Percentiles rank a stretch among this genome's conserved stretches.
Conservation (phyloP, 1,140 invertebrate species). For the Lamellibrachia luymesi region DNA sequence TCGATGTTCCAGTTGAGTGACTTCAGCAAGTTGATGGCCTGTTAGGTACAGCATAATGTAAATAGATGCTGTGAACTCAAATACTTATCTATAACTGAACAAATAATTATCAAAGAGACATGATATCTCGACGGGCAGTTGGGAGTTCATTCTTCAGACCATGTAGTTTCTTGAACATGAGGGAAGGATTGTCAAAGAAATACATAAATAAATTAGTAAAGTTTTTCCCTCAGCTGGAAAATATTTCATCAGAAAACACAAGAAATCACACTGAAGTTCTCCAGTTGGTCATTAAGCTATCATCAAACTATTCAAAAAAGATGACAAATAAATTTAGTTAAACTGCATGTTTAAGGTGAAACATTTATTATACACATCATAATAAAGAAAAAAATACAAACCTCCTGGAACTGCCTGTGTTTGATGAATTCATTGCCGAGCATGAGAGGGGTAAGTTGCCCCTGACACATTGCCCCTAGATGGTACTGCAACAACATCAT, state of each 20-base stretch:
- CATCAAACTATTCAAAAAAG: no score
- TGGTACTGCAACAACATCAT: slow-evolving; percentile 45
- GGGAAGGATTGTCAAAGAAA: no score
- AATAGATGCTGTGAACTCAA: neutral
- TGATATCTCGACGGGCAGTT: no score
- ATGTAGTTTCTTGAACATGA: no score
- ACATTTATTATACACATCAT: neutral
- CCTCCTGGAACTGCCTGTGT: slow-evolving; percentile 65
- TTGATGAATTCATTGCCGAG: slow-evolving; percentile 69
- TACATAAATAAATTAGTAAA: no score
- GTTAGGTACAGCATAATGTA: neutral
- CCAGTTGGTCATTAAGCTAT: no score
- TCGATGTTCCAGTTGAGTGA: slow-evolving; percentile 73
- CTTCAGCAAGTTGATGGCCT: slow-evolving; percentile 68
- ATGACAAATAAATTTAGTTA: neutral
- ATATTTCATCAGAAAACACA: no score
- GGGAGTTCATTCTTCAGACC: no score
- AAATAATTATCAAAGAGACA: no score
- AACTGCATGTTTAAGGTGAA: neutral
- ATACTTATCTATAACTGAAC: no score
- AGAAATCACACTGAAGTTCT: no score
- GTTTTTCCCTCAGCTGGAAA: no score
- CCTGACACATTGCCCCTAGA: slow-evolving; percentile 47
- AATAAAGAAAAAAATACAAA: slow-evolving; percentile 25
- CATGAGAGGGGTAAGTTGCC: slow-evolving; percentile 61